Evolutionary conservation across 2,797 vertebrate species (phyloP).

Genomic region (Mormyrops attenuatus): DNA sequence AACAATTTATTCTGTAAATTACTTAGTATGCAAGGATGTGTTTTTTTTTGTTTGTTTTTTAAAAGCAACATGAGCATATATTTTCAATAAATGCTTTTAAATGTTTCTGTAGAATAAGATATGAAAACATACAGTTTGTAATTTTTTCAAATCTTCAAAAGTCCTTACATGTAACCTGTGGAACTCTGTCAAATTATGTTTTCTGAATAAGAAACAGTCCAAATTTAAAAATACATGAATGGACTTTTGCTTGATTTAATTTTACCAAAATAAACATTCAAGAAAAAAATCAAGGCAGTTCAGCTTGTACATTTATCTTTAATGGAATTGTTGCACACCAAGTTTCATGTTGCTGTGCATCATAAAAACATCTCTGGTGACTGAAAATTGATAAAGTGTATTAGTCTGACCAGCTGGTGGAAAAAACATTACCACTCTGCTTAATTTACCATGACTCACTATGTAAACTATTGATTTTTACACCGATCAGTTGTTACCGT

Average conservation of each 20-base stretch:
- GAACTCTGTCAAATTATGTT: neutral
- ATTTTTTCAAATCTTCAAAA: neutral
- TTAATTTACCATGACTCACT: neutral
- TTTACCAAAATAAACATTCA: neutral
- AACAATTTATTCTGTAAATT: conserved; percentile 10
- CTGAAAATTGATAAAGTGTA: neutral
- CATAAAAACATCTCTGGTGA: neutral
- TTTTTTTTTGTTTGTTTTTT: neutral
- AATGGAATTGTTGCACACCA: neutral
- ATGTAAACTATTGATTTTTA: neutral
- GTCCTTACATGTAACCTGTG: neutral
- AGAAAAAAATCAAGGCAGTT: neutral
- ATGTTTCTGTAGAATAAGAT: neutral
- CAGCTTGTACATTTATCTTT: neutral
- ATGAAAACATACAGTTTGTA: neutral
- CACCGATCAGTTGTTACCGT: neutral
- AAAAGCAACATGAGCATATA: neutral
- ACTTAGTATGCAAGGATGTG: neutral
- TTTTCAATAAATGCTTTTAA: conserved; percentile 12
- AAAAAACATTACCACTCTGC: neutral
- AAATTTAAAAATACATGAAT: neutral
- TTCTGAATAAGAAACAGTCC: neutral
- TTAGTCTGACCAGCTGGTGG: neutral
- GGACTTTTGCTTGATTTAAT: neutral
- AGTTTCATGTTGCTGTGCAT: neutral